phyloP scores from a whole-genome alignment of 2,888 invertebrate genomes.

The Thera britannica region DNA sequence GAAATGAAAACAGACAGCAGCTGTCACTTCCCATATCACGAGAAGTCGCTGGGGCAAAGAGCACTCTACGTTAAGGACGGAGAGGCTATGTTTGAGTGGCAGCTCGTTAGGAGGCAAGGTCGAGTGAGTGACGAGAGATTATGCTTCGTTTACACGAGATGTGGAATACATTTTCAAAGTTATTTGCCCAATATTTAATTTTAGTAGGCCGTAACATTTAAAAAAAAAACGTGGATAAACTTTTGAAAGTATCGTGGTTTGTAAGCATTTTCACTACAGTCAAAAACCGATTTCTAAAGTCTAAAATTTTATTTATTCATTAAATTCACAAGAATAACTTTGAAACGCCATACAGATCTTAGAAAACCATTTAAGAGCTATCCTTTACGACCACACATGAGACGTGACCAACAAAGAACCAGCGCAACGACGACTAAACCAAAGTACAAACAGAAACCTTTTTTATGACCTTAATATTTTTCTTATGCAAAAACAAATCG shows the following conservation, averaged over 20 bases:
- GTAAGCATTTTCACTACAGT: too few species aligned
- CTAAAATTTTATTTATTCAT: too few species aligned
- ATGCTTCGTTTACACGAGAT: constrained; percentile 23
- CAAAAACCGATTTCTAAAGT: too few species aligned
- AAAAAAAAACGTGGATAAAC: background rate
- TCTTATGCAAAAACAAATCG: too few species aligned
- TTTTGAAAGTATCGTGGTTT: background rate
- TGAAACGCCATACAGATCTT: too few species aligned
- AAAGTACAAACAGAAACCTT: too few species aligned
- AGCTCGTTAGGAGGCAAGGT: constrained; percentile 49
- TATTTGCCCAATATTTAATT: background rate
- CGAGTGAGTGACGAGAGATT: constrained; percentile 37
- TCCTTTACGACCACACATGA: too few species aligned
- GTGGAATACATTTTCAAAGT: background rate
- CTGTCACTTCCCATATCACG: constrained; percentile 19
- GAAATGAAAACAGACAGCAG: constrained; percentile 12
- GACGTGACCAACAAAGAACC: too few species aligned
- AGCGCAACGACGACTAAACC: too few species aligned
- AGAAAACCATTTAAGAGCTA: too few species aligned
- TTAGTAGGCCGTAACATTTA: background rate
- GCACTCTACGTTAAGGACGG: constrained; percentile 39
- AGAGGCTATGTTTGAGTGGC: constrained; percentile 43
- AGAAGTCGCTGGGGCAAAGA: constrained; percentile 33
- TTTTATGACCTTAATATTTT: too few species aligned
- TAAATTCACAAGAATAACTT: too few species aligned